Evolutionary conservation across 35 echinoderm and acorn worm genomes (phyloP).

Genomic region (Apostichopus parvimensis): DNA sequence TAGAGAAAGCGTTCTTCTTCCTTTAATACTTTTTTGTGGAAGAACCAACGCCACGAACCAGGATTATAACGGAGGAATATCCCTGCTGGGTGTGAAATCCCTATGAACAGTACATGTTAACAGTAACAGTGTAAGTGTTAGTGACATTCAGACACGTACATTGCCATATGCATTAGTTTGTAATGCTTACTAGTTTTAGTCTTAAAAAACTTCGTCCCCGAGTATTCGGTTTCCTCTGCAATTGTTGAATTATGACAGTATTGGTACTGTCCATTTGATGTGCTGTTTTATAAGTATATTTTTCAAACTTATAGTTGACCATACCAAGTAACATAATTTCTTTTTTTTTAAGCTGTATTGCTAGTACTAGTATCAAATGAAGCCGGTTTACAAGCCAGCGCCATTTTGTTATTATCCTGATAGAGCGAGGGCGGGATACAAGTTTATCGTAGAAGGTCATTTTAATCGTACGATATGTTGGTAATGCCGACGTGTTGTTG

Average conservation of each 20-base stretch:
- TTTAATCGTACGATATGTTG: neutral
- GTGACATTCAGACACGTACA: neutral
- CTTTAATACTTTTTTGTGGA: conserved; percentile 16
- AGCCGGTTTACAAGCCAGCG: neutral
- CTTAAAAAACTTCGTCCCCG: neutral
- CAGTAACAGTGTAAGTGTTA: neutral
- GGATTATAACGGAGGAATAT: conserved; percentile 4
- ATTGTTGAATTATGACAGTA: neutral
- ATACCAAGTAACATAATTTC: too few relatives aligned
- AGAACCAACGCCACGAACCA: conserved; percentile 14
- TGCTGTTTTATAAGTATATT: too few relatives aligned
- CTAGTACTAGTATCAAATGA: too few relatives aligned
- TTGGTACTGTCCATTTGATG: neutral
- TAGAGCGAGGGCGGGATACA: conserved; percentile 27
- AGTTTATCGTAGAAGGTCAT: neutral
- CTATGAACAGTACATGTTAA: neutral
- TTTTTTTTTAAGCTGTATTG: too few relatives aligned
- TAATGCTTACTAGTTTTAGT: neutral
- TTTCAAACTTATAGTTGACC: too few relatives aligned
- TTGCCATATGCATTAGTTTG: neutral
- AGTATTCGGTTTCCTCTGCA: neutral
- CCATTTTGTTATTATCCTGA: conserved; percentile 19
- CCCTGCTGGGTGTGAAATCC: neutral
- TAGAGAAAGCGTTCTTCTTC: conserved; percentile 38
- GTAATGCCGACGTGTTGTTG: neutral